Conservation (phyloP, 2,888 invertebrate genomes). For the Tortricodes alternella region DNA sequence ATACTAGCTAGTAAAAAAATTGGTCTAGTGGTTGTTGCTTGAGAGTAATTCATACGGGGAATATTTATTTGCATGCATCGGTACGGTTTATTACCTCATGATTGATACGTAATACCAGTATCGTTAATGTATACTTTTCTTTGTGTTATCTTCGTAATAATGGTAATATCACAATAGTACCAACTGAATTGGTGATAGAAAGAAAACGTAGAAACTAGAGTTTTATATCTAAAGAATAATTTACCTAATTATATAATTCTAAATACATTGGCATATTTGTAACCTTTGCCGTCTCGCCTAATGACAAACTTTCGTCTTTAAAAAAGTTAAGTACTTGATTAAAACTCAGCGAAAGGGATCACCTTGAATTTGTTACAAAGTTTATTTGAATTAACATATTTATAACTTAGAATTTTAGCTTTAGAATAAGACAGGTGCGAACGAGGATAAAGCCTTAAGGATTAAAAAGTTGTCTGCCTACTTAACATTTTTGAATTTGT, state of each 20-base stretch:
- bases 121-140: no score
- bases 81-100: no score
- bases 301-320: conserved; percentile 9
- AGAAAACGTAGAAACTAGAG: no score
- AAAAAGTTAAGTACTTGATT: conserved; percentile 20
- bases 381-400: conserved; percentile 17
- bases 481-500: not conserved
- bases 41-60: no score
- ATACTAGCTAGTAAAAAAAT: no score
- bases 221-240: not conserved
- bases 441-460: not conserved
- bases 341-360: conserved; percentile 24
- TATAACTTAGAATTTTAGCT: conserved; percentile 12
- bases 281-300: not conserved
- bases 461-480: not conserved
- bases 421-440: not conserved
- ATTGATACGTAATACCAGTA: no score
- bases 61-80: no score
- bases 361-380: conserved; percentile 26
- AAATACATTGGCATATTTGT: not conserved
- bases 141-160: no score
- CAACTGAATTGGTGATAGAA: no score
- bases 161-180: no score
- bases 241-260: no score
- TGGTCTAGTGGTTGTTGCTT: no score